Evolutionary conservation across 2,797 vertebrate species (phyloP).

Genomic region (Anguilla pacifica): DNA sequence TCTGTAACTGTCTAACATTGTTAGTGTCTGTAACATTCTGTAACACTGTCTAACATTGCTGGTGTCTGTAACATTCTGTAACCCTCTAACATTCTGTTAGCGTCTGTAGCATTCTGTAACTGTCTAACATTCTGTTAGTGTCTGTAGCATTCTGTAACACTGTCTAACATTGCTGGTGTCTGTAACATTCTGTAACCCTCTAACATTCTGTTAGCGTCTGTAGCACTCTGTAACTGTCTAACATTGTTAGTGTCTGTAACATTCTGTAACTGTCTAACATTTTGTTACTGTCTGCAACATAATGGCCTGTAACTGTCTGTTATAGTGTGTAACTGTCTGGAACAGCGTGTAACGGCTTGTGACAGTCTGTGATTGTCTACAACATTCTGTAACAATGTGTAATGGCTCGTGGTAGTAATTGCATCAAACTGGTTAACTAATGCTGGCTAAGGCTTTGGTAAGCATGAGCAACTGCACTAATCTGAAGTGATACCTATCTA

Average conservation of each 20-base stretch:
- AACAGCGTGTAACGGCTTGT: neutral
- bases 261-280: neutral
- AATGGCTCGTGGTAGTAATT: neutral
- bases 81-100: neutral
- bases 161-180: neutral
- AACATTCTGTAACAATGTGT: neutral
- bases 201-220: neutral
- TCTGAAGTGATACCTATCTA: too few species aligned
- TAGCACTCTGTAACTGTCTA: neutral
- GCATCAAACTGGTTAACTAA: too few species aligned
- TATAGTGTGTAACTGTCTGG: neutral
- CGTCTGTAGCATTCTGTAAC: neutral
- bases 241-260: too few species aligned
- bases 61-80: neutral
- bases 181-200: neutral
- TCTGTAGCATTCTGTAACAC: neutral
- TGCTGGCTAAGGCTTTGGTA: too few species aligned
- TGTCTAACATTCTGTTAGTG: neutral
- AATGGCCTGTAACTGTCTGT: neutral
- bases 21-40: too few species aligned
- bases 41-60: neutral
- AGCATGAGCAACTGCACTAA: too few species aligned
- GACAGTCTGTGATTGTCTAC: neutral
- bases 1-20: neutral
- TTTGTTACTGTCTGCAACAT: neutral